These are phyloP conservation scores for Mus spretus DNA, from an alignment of 2,797 vertebrate species.

Conservation along the genomic window DNA sequence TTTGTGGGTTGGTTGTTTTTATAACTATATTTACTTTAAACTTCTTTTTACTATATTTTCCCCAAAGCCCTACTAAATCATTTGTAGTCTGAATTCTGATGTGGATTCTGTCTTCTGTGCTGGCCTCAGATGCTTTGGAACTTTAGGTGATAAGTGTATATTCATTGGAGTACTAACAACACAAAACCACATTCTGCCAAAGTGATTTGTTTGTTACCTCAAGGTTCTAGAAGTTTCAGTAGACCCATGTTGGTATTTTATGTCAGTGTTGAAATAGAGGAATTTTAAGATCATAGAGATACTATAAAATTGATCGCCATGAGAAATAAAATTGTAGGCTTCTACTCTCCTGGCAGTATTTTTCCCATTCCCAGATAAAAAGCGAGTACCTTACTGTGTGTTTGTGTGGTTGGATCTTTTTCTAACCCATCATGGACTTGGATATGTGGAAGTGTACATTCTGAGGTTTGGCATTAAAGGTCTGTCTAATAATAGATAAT, in stretches of 20 bases:
- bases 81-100: neutral
- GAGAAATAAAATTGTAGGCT: neutral
- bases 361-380: neutral
- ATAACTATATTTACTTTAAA: constrained; percentile 10
- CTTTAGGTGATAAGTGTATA: neutral
- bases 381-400: constrained; percentile 8
- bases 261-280: neutral
- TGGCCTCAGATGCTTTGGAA: neutral
- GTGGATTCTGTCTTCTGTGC: neutral
- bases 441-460: neutral
- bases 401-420: neutral
- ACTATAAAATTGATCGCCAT: neutral
- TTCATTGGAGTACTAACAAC: neutral
- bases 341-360: constrained; percentile 1
- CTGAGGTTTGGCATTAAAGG: neutral
- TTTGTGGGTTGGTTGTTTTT: constrained; percentile 10
- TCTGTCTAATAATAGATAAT: neutral
- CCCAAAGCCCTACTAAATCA: neutral
- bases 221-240: neutral
- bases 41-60: constrained; percentile 16
- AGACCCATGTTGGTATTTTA: neutral
- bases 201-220: constrained; percentile 10
- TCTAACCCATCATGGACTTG: neutral
- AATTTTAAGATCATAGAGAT: neutral
- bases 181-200: neutral